Base-by-base conservation (phyloP, 2,888 invertebrate species). In the Drosophila fulvimacula region DNA sequence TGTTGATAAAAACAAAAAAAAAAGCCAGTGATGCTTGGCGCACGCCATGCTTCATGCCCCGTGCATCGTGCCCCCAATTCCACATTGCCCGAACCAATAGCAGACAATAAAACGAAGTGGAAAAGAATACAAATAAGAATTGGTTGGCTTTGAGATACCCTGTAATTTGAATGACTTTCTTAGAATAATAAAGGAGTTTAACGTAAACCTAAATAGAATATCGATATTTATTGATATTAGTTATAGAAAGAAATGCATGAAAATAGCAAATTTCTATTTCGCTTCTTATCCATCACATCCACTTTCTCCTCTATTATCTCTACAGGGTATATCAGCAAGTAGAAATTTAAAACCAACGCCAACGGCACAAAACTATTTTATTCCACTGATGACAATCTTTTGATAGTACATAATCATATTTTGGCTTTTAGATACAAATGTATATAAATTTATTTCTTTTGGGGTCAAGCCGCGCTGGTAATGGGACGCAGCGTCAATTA, bases 11-110 rank as follows among this genome's bases (percentile, higher is more conserved):
- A 49, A 19, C 73, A 76, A 11, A 63, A 30, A 34, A 51, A 81
- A 74, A 63, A 79, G 79, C 42, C 76, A 81, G 61, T 76, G 76
- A 69, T 81, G 87, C 79, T 84, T 81, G 84, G 81, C 88, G 76
- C 85, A 85, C 73, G 78, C 74, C 67, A 66, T 64, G 32, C 57
- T 21, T 39, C 48, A 55, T 34, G 41, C 34, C 48, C 38, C 39
- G 2, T 41, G 30, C 55, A 11, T 10, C 21, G 27, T 32, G 17
- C 27, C 36, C 51, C 58, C 58, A 15, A 11, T 49, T 15, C 70
- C n/a, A n/a, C 32, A 56, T 21, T 61, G 48, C 49, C 64, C 70
- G 66, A 65, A 61, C 36, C 36, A n/a, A 36, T 21, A 24, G n/a
- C 36, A n/a, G 51, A n/a, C 81, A 74, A 79, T 81, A 67, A 75